Evolutionary conservation across 2,888 invertebrate genomes (phyloP).

Genomic region (Pimpla rufipes): DNA sequence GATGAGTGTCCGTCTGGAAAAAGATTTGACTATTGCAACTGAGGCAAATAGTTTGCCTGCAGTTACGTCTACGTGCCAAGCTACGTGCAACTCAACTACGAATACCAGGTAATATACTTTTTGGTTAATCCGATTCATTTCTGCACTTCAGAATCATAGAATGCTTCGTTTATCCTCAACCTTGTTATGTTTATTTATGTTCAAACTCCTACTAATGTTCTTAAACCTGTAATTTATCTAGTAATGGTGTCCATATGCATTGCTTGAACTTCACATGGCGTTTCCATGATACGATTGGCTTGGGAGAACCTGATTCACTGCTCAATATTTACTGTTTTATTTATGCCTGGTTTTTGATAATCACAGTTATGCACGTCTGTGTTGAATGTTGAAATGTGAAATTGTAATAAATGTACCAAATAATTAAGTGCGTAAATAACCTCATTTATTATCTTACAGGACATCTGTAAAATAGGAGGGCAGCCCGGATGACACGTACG

Average conservation of each 20-base stretch:
- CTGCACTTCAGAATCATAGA: constrained; percentile 21
- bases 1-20: constrained; percentile 48
- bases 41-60: constrained; percentile 5
- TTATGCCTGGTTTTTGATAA: constrained; percentile 19
- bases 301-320: constrained; percentile 6
- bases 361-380: constrained; percentile 9
- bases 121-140: constrained; percentile 20
- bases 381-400: constrained; percentile 14
- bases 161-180: constrained; percentile 10
- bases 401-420: constrained; percentile 22
- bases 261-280: constrained; percentile 5
- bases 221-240: constrained; percentile 11
- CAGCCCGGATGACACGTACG: constrained; percentile 25
- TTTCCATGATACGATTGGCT: constrained; percentile 19
- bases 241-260: constrained; percentile 16
- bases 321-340: constrained; percentile 15
- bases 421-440: constrained; percentile 22
- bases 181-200: constrained; percentile 18
- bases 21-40: constrained; percentile 44
- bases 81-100: constrained; percentile 4
- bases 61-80: constrained; percentile 17
- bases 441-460: constrained; percentile 15
- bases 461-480: constrained; percentile 17
- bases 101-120: constrained; percentile 22
- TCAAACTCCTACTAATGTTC: constrained; percentile 18